These are phyloP conservation scores for Sebastes schlegelii DNA, from an alignment of 2,113 vertebrate genomes.

Conservation along the genomic window DNA sequence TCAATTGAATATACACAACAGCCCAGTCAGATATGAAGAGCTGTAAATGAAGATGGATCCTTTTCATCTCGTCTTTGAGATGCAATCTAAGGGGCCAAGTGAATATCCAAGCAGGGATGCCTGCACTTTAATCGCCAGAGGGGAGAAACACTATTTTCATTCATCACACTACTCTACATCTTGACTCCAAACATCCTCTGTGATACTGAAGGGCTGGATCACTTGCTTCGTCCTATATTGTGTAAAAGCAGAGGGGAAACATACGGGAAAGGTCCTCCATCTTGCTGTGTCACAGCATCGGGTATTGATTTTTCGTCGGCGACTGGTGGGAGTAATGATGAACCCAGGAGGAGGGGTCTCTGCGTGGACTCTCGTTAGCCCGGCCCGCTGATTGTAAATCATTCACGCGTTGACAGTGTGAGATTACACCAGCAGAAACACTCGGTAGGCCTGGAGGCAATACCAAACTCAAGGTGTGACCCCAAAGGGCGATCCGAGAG, in stretches of 20 bases:
- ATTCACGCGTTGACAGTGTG: constrained; percentile 16
- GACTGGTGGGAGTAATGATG: constrained; percentile 42
- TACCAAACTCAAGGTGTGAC: constrained; percentile 10
- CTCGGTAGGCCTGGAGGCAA: neutral
- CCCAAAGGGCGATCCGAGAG: neutral
- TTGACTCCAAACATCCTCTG: constrained; percentile 23
- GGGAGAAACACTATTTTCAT: constrained; percentile 10
- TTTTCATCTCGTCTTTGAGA: constrained; percentile 44
- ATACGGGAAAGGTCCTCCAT: neutral
- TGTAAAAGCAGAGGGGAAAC: constrained; percentile 30
- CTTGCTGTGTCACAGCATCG: constrained; percentile 22
- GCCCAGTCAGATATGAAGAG: constrained; percentile 37
- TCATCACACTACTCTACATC: constrained; percentile 17
- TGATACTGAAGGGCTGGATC: neutral
- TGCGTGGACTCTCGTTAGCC: constrained; percentile 42
- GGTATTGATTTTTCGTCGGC: constrained; percentile 27
- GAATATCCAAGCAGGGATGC: constrained; percentile 24
- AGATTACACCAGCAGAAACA: constrained; percentile 18
- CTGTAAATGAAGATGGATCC: constrained; percentile 64
- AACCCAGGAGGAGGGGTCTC: constrained; percentile 27
- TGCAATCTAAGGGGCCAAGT: constrained; percentile 33
- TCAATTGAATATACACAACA: constrained; percentile 53
- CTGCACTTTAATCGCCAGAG: constrained; percentile 15
- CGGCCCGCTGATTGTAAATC: constrained; percentile 25
- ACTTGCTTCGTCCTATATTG: constrained; percentile 23